Base-by-base conservation (phyloP, 2,888 invertebrate genomes). In the Petrolisthes manimaculis region DNA sequence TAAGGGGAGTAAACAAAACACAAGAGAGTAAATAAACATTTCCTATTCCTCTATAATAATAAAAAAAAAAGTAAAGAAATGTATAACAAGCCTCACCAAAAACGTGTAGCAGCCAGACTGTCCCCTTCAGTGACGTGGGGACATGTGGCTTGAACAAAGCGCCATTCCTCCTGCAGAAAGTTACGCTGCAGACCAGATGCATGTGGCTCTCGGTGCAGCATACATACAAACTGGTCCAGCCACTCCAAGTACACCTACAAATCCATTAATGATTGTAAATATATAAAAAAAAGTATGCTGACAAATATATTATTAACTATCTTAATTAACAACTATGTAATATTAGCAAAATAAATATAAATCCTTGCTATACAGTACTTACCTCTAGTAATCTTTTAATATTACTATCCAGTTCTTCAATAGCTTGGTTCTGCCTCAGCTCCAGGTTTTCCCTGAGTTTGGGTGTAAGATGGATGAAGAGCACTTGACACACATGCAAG, bases 121-220 rank as follows among this genome's bases (percentile, higher is more conserved):
- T 96, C 95, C 91, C 96, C 97, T 86, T 95, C 95, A 12, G 95
- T 94, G 91, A 97, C 95, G 93, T 96, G 95, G n/a, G 95, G 95
- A 91, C 96, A 96, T 84, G 97, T 95, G 1, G 95, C 94, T 92
- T 96, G 96, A 0, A 96, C 96, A 93, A 98, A 98, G 91, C 95
- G 94, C 97, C 97, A 98, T 93, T 98, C 98, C 89, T 96, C 96
- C 93, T 97, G 96, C 89, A 98, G 94, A 37, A 96, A 94, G 92
- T 96, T 95, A 92, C 97, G 97, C 90, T 96, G 95, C 54, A 90
- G 61, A 12, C 86, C 90, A 18, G 89, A 89, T 71, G 89, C 89
- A 21, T 88, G 90, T 14, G 89, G 79, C 71, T 91, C 89, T 71
- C 91, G 87, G 80, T 91, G 91, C 74, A 92, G 93, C 93, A 95